phyloP scores from a whole-genome alignment of 2,797 vertebrate genomes.

The Masticophis lateralis region DNA sequence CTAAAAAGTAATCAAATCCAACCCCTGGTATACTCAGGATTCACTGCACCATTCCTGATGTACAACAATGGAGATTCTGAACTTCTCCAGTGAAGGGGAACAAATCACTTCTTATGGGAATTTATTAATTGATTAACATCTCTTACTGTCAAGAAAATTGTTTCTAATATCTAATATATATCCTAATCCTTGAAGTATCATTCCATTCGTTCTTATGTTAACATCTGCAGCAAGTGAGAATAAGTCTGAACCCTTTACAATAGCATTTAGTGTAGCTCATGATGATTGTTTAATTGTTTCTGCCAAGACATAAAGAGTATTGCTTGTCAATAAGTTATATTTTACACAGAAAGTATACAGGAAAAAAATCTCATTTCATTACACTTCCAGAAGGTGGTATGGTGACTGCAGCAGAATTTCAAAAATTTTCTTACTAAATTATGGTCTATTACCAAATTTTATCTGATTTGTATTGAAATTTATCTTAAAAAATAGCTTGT shows the following conservation, averaged over 20 bases:
- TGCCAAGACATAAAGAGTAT: neutral
- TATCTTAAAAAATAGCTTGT: neutral
- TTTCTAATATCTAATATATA: neutral
- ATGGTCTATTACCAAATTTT: neutral
- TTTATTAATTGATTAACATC: neutral
- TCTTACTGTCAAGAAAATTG: neutral
- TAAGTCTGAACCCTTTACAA: neutral
- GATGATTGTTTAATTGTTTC: neutral
- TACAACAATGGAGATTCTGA: neutral
- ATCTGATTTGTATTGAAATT: neutral
- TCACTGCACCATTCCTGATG: neutral
- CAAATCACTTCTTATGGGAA: neutral
- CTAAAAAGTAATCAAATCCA: neutral
- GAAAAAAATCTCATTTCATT: neutral
- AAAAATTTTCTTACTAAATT: neutral
- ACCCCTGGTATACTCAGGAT: neutral
- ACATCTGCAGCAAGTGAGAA: neutral
- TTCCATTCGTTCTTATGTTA: neutral
- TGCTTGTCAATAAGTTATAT: neutral
- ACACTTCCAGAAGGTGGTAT: neutral
- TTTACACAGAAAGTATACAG: neutral
- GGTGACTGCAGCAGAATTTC: neutral
- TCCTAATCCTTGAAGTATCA: neutral
- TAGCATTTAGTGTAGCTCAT: neutral
- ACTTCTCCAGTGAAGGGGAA: neutral